Percentiles rank a stretch among this genome's conserved stretches.
These are phyloP conservation scores for Temnothorax rugatulus DNA, from an alignment of 2,888 invertebrate genomes.

Conservation along the genomic window DNA sequence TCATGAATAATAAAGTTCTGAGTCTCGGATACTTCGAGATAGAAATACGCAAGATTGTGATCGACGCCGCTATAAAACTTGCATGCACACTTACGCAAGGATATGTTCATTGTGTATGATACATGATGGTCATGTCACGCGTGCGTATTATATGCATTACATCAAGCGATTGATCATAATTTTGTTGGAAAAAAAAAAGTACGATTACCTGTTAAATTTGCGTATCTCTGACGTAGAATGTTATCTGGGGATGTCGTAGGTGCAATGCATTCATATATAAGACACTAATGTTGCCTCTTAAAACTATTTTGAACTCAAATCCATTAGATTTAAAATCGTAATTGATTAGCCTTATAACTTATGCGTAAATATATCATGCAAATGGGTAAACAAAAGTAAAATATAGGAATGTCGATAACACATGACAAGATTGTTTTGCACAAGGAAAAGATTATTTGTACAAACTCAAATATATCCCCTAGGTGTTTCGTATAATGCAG, in stretches of 20 bases:
- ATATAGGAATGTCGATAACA: background rate
- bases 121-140: conserved; percentile 37
- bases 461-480: background rate
- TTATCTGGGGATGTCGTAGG: conserved; percentile 43
- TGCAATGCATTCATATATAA: conserved; percentile 39
- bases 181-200: background rate
- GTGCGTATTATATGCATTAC: conserved; percentile 9
- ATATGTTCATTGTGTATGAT: conserved; percentile 46
- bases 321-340: conserved; percentile 12
- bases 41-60: conserved; percentile 21
- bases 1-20: background rate
- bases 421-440: conserved; percentile 1
- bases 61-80: background rate
- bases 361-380: background rate
- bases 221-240: conserved; percentile 12
- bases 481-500: background rate
- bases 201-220: background rate
- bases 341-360: background rate
- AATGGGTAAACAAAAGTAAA: conserved; percentile 2
- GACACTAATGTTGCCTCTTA: conserved; percentile 43
- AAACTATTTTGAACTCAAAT: conserved; percentile 29
- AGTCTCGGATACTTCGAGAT: background rate
- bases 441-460: conserved; percentile 2
- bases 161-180: conserved; percentile 1
- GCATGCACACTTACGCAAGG: conserved; percentile 33